phyloP scores from a whole-genome alignment of 2,797 vertebrate species.

The Astyanax mexicanus region DNA sequence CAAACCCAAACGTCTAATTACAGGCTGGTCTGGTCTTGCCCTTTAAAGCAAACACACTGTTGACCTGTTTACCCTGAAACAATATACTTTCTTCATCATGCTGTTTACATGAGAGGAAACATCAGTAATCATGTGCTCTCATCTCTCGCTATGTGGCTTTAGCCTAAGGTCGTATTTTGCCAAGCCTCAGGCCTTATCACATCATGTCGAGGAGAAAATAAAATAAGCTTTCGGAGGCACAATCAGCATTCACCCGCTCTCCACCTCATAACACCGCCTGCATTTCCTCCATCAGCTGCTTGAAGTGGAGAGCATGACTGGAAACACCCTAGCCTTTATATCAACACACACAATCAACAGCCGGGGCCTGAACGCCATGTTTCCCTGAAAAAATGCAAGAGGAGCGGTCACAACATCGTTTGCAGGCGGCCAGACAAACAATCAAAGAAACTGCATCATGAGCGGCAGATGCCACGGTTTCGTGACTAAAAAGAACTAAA shows the following conservation, averaged over 20 bases:
- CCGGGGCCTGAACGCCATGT: neutral
- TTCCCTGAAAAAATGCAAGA: slow-evolving; percentile 16
- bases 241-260: slow-evolving; percentile 15
- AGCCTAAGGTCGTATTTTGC: slow-evolving; percentile 22
- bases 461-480: slow-evolving; percentile 1
- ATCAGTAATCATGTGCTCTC: slow-evolving; percentile 11
- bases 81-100: slow-evolving; percentile 42
- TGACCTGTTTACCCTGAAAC: slow-evolving; percentile 21
- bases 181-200: slow-evolving; percentile 21
- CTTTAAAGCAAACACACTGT: slow-evolving; percentile 23
- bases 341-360: slow-evolving; percentile 31
- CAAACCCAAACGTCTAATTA: slow-evolving; percentile 34
- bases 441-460: neutral
- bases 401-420: neutral
- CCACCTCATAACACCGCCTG: neutral
- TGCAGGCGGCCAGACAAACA: neutral
- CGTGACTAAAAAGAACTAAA: slow-evolving; percentile 17
- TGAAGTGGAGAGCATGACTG: slow-evolving; percentile 18
- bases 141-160: slow-evolving; percentile 34
- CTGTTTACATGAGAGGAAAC: slow-evolving; percentile 43
- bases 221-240: neutral
- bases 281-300: slow-evolving; percentile 22
- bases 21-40: slow-evolving; percentile 2
- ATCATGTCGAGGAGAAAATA: slow-evolving; percentile 4
- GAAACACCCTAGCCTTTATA: slow-evolving; percentile 2